Base-by-base conservation (phyloP, 2,113 vertebrate species). In the Trematomus loennbergii region DNA sequence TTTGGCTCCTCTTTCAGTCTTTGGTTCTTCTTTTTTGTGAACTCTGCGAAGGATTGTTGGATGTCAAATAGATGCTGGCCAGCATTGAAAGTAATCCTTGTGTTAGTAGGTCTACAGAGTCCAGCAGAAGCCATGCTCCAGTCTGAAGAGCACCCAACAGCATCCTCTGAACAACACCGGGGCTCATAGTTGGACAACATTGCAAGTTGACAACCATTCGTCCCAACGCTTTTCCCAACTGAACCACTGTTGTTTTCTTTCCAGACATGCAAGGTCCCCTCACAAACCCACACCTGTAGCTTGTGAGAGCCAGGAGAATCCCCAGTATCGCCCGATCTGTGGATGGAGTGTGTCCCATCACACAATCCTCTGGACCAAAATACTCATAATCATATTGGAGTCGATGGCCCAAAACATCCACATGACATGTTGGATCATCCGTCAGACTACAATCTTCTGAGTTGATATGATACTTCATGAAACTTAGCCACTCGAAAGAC, bases 401-500 rank as follows among this genome's bases (percentile, higher is more conserved):
- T 5, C 69, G 81, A 55, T 89, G 92, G 43, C 90, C 92, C n/a
- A 97, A 88, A 67, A 96, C 83, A 18, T 96, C 94, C 8, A 96
- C 74, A 74, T 92, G 94, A 78, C 96, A 96, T 12, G 79, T 29
- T 25, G 64, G 4, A 1, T 53, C 43, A 40, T 60, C 52, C 25
- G 68, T 68, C 9, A 48, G 13, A 76, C 15, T 73, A n/a, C 33
- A 45, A 58, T 52, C 67, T 8, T 76, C 78, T 78, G 85, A 61
- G 48, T 83, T 89, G 10, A 96, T 48, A 53, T 84, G 83, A 85
- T 97, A 97, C 81, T 96, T 97, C 78, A 97, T 85, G 53, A 93
- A 88, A 75, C 93, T 92, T n/a, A 94, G 92, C 96, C 96, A 97
- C 73, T 96, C 93, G 78, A 97, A 98, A 72, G 95, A 96, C 0